Conservation (phyloP, 2,113 vertebrate species). For the Lasiurus borealis region DNA sequence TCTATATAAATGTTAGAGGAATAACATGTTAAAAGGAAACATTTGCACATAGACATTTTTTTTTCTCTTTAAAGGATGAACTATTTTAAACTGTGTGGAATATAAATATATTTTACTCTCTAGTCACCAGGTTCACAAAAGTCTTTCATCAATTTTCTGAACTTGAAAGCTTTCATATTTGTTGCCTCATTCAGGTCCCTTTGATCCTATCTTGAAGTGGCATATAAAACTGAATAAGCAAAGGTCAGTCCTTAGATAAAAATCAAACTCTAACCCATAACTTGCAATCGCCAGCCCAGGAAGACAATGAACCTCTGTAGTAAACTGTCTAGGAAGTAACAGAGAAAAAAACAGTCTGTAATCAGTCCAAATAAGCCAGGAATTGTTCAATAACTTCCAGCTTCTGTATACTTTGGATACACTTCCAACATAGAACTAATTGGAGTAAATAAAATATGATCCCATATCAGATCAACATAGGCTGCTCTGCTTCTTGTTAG, state of each 20-base stretch:
- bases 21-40: background rate
- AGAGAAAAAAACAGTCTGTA: background rate
- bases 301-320: background rate
- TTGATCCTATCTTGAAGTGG: background rate
- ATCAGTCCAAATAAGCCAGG: background rate
- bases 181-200: background rate
- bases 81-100: background rate
- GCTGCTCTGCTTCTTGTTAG: background rate
- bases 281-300: background rate
- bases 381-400: background rate
- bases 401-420: background rate
- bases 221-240: background rate
- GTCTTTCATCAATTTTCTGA: slow-evolving; percentile 1
- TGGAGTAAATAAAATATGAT: background rate
- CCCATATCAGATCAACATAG: background rate
- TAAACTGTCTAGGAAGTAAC: background rate
- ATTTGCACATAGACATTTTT: background rate
- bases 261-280: background rate
- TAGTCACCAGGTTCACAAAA: background rate
- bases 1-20: background rate
- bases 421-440: background rate
- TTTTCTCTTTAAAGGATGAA: background rate
- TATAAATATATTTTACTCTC: background rate
- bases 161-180: background rate
- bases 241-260: background rate